These are phyloP conservation scores for Zaprionus taronus DNA, from an alignment of 1,140 invertebrate genomes.

Conservation along the genomic window DNA sequence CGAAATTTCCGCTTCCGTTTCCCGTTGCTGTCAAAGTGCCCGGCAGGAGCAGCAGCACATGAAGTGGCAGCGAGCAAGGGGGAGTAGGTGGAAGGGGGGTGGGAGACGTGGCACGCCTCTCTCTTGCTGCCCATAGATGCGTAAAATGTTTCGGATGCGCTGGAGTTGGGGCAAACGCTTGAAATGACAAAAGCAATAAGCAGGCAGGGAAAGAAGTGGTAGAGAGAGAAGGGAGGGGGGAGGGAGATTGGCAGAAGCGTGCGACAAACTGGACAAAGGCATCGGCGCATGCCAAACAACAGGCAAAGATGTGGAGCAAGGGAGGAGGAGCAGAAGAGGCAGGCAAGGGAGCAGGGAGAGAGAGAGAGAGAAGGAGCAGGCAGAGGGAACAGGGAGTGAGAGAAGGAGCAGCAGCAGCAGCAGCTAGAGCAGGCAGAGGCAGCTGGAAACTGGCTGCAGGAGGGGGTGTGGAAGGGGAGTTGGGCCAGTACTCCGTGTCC, in stretches of 20 bases:
- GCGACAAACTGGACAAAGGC: constrained; percentile 74
- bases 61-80: too few species aligned
- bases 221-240: neutral
- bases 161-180: constrained; percentile 11
- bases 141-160: constrained; percentile 72
- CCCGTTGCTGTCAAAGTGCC: constrained; percentile 74
- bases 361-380: neutral
- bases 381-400: constrained; percentile 1
- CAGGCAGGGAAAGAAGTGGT: neutral
- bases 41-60: constrained; percentile 17
- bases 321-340: neutral
- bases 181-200: constrained; percentile 20
- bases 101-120: constrained; percentile 10
- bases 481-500: constrained; percentile 28
- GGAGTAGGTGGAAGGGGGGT: neutral
- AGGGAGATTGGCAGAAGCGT: constrained; percentile 26
- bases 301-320: constrained; percentile 18
- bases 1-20: constrained; percentile 81
- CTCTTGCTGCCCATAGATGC: constrained; percentile 57
- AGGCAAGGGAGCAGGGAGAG: constrained; percentile 1
- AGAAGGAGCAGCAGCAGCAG: constrained; percentile 1
- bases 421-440: too few species aligned
- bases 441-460: neutral
- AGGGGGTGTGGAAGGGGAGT: neutral
- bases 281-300: constrained; percentile 66